Evolutionary conservation across 2,797 vertebrate genomes (phyloP), one percentile per base, ranked within the genome.

Genomic region (Lepilemur ruficaudatus): DNA sequence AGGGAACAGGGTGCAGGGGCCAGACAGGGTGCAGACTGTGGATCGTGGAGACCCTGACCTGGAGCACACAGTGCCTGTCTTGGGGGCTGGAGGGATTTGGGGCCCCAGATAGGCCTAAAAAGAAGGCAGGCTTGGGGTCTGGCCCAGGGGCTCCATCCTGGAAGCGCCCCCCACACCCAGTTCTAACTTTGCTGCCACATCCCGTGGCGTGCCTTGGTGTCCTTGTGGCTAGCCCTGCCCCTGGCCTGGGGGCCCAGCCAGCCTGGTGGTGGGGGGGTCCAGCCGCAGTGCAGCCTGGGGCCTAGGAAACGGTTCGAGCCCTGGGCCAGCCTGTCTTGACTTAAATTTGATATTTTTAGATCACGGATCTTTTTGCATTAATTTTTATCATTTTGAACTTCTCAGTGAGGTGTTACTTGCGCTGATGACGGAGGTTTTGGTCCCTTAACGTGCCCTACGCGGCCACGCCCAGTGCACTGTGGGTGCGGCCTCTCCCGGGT

Each of bases 291-390:
- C 12, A 35, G n/a, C 41, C 80, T 8, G 23, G 38, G 79, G n/a
- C 2, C 2, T 13, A 9, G 28, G 59, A 4, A 69, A 12, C 3
- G 32, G 18, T 25, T 0, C n/a, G 1, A 13, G 20, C 35, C 38
- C 1, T 1, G 18, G 23, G 7, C 43, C 5, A 0, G 3, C 2
- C 59, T 4, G 3, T 35, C 50, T 41, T 10, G 3, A 4, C 18
- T 17, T 5, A 17, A 5, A 25, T 7, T 32, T 0, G 52, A 4
- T 1, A 0, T 63, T 28, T 32, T 41, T 18, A 20, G 0, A 8
- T 5, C n/a, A 0, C 0, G 15, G 46, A 0, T 18, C 3, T 4
- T 6, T 70, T 38, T 8, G 7, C 15, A 0, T 43, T 23, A 0
- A 0, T 4, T 9, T 23, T 67, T 17, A 0, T 32, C 23, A 17